phyloP scores from a whole-genome alignment of 1,140 invertebrate species.

The Eciton burchellii region DNA sequence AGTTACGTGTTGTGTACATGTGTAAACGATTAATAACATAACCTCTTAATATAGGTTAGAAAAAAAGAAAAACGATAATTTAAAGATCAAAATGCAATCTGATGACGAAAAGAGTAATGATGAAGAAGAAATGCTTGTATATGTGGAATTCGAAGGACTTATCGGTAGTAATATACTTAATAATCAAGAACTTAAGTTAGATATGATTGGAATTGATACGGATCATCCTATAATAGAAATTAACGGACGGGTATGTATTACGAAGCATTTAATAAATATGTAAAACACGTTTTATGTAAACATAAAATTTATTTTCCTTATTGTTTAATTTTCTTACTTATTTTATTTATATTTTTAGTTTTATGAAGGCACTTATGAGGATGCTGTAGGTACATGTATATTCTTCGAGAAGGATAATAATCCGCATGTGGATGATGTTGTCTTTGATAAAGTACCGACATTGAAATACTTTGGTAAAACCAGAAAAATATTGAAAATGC shows the following conservation, averaged over 20 bases:
- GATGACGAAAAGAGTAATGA: slow-evolving; percentile 76
- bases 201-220: slow-evolving; percentile 86
- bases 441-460: slow-evolving; percentile 83
- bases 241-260: slow-evolving; percentile 84
- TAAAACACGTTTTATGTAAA: too few relatives aligned
- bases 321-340: slow-evolving; percentile 17
- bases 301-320: too few relatives aligned
- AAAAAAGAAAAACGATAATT: neutral
- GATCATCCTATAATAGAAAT: slow-evolving; percentile 86
- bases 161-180: slow-evolving; percentile 75
- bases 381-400: slow-evolving; percentile 85
- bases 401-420: slow-evolving; percentile 85
- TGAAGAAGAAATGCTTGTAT: slow-evolving; percentile 82
- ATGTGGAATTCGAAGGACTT: slow-evolving; percentile 83
- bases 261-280: neutral
- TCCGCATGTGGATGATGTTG: slow-evolving; percentile 80
- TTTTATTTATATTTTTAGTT: slow-evolving; percentile 74
- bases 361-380: slow-evolving; percentile 85
- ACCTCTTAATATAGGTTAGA: neutral
- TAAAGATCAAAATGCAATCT: slow-evolving; percentile 46
- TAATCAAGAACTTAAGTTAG: slow-evolving; percentile 80
- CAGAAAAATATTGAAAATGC: slow-evolving; percentile 85
- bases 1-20: too few relatives aligned
- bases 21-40: too few relatives aligned
- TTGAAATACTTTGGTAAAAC: slow-evolving; percentile 85